A percentile compares a stretch with the other conserved stretches of the same genome.
phyloP scores from a whole-genome alignment of 2,888 invertebrate genomes.

The Oligia strigilis region DNA sequence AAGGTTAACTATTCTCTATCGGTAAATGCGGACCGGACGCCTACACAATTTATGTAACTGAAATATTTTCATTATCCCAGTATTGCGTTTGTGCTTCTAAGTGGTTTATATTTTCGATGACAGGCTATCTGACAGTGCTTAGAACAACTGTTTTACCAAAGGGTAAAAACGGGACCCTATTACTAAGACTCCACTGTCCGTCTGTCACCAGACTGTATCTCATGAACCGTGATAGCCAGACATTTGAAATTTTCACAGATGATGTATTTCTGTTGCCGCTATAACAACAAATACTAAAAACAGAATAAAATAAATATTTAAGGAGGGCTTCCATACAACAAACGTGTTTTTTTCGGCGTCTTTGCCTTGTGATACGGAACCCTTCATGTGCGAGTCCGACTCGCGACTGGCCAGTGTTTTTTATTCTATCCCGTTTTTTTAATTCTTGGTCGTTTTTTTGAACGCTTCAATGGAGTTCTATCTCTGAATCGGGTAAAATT shows the following conservation, averaged over 20 bases:
- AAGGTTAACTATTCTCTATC: conserved; percentile 26
- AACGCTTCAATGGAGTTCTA: not conserved
- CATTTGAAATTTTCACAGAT: no score
- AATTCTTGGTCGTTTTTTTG: not conserved
- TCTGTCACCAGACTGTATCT: no score
- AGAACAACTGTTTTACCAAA: not conserved
- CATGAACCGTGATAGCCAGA: no score
- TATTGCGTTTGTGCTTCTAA: not conserved
- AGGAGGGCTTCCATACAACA: no score
- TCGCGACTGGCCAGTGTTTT: not conserved
- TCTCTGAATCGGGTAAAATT: not conserved
- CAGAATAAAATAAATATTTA: no score
- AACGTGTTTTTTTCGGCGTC: no score
- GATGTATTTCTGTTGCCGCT: no score
- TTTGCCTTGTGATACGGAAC: no score
- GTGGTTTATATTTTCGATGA: conserved; percentile 6
- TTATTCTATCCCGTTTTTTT: not conserved
- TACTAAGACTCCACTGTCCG: no score
- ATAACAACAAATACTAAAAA: no score
- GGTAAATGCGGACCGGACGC: conserved; percentile 2
- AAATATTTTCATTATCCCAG: conserved; percentile 29
- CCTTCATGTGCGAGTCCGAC: no score
- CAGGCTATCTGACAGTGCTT: not conserved
- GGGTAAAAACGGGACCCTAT: no score
- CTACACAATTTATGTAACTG: conserved; percentile 30